These are phyloP conservation scores for Diloba caeruleocephala DNA, from an alignment of 2,888 invertebrate species.

Conservation along the genomic window DNA sequence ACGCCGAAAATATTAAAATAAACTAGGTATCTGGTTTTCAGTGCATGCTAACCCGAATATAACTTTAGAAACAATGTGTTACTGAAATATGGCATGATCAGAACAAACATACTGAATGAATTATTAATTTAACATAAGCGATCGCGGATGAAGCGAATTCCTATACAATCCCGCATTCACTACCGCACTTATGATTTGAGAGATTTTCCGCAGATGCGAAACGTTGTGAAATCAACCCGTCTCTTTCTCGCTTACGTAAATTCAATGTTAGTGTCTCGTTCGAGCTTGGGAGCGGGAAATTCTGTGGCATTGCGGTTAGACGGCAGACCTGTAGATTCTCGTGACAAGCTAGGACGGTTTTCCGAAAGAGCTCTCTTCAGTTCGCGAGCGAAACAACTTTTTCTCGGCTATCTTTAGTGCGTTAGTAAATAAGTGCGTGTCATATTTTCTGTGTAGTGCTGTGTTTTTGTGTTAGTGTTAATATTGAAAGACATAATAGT, in stretches of 20 bases:
- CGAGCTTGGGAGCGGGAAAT: slow-evolving; percentile 75
- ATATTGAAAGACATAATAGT: slow-evolving; percentile 78
- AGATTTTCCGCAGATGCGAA: slow-evolving; percentile 66
- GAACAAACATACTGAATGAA: slow-evolving; percentile 52
- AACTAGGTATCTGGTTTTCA: slow-evolving; percentile 21
- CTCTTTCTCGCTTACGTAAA: slow-evolving; percentile 56
- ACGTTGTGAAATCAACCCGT: slow-evolving; percentile 53
- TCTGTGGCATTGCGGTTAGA: slow-evolving; percentile 76
- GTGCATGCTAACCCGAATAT: slow-evolving; percentile 10
- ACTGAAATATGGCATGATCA: slow-evolving; percentile 38
- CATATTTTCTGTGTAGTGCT: slow-evolving; percentile 51
- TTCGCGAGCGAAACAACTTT: slow-evolving; percentile 53
- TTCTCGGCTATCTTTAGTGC: slow-evolving; percentile 56
- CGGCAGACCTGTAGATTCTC: slow-evolving; percentile 85
- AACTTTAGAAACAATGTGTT: slow-evolving; percentile 19
- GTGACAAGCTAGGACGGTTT: slow-evolving; percentile 74
- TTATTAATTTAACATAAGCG: slow-evolving; percentile 60
- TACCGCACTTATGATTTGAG: slow-evolving; percentile 47
- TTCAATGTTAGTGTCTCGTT: slow-evolving; percentile 56
- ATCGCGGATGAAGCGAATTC: slow-evolving; percentile 42
- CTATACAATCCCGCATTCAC: slow-evolving; percentile 57
- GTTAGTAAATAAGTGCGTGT: slow-evolving; percentile 51
- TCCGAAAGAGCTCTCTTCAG: slow-evolving; percentile 52
- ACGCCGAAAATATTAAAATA: slow-evolving; percentile 27
- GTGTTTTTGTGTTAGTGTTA: slow-evolving; percentile 60